These are phyloP conservation scores for Typhlichthys subterraneus DNA, from an alignment of 2,797 vertebrate genomes.

Conservation along the genomic window DNA sequence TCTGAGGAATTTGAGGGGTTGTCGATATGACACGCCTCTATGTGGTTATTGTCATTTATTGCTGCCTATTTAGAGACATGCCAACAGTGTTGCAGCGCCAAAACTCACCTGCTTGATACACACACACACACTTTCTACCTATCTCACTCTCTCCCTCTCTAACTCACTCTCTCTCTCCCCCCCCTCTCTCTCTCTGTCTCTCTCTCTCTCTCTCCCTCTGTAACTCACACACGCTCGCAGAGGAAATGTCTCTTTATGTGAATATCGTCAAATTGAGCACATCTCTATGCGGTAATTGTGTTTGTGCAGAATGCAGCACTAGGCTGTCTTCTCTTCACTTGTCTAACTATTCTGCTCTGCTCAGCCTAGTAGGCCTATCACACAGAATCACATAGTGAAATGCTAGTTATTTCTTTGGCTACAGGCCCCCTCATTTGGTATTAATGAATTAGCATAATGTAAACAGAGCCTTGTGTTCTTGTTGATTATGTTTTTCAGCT, in stretches of 20 bases:
- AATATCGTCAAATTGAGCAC: conserved; percentile 33
- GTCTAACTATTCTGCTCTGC: conserved; percentile 30
- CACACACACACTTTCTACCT: conserved; percentile 8
- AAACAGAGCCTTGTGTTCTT: conserved; percentile 9
- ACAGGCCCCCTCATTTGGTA: conserved; percentile 9
- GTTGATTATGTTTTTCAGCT: background rate
- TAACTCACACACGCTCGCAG: background rate
- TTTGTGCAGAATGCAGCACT: conserved; percentile 26
- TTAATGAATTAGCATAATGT: conserved; percentile 23
- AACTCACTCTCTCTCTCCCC: conserved; percentile 8
- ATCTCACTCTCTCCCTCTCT: background rate
- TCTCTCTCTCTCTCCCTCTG: conserved; percentile 1
- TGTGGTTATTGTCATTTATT: conserved; percentile 49
- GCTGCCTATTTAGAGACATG: conserved; percentile 52
- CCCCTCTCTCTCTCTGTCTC: conserved; percentile 2
- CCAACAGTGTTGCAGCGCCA: conserved; percentile 15
- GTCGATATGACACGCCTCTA: conserved; percentile 68
- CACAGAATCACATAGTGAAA: conserved; percentile 24
- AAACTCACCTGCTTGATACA: conserved; percentile 40
- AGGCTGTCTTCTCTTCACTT: conserved; percentile 12
- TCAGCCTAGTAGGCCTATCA: conserved; percentile 19
- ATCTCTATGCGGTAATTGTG: conserved; percentile 43
- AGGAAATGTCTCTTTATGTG: background rate
- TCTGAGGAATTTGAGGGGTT: conserved; percentile 66
- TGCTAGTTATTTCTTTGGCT: conserved; percentile 8